phyloP scores from a whole-genome alignment of 2,888 invertebrate genomes.

The Ischnura elegans region DNA sequence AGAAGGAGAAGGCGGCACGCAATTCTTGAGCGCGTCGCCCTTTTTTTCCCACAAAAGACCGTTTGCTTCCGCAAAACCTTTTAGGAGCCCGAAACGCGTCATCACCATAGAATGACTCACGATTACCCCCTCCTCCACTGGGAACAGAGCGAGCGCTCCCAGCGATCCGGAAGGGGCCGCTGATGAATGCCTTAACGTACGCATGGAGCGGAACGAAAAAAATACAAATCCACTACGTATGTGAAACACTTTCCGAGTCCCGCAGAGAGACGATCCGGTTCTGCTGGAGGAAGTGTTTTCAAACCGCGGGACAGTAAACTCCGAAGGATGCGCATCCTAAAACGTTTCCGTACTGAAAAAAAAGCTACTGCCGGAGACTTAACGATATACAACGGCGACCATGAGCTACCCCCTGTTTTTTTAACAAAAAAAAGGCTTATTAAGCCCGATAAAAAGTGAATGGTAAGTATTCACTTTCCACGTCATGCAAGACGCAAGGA shows the following conservation, averaged over 20 bases:
- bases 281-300: not conserved
- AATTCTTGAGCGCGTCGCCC: not conserved
- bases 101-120: conserved; percentile 52
- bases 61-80: not conserved
- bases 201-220: not conserved
- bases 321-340: not conserved
- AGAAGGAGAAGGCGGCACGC: not conserved
- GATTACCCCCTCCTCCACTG: not conserved
- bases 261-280: not conserved
- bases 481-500: not conserved
- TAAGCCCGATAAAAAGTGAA: not conserved
- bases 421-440: not conserved
- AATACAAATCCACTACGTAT: not conserved
- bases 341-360: conserved; percentile 14
- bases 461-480: not conserved
- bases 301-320: not conserved
- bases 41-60: not conserved
- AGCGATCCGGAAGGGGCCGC: conserved; percentile 48
- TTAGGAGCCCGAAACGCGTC: conserved; percentile 39
- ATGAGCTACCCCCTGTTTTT: not conserved
- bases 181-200: conserved; percentile 41
- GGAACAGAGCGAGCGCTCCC: not conserved
- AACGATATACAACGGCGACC: not conserved
- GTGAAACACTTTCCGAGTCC: not conserved
- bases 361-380: not conserved